phyloP scores from a whole-genome alignment of 64 coral and sea anemone genomes.

The Porites lutea region DNA sequence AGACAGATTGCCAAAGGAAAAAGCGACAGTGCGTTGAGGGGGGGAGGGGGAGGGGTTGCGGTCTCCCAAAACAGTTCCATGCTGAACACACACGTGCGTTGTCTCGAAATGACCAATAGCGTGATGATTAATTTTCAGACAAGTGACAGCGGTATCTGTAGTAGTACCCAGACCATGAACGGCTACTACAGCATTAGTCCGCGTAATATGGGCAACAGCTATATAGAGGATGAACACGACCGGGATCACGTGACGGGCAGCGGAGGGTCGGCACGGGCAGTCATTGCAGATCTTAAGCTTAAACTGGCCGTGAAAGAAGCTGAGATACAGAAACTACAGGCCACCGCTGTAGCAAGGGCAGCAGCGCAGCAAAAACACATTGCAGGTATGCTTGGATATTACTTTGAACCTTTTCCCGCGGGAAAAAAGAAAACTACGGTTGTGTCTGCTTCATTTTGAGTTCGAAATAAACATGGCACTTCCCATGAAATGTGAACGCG shows the following conservation, averaged over 20 bases:
- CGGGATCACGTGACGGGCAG: slow-evolving; percentile 74
- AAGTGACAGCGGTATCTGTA: slow-evolving; percentile 91
- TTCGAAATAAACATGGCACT: too few species aligned
- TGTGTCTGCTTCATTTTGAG: too few species aligned
- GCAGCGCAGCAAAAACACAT: slow-evolving; percentile 95
- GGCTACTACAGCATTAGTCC: slow-evolving; percentile 80
- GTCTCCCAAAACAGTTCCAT: too few species aligned
- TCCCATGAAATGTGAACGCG: too few species aligned
- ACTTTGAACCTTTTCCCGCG: not conserved
- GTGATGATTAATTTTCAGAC: slow-evolving; percentile 41
- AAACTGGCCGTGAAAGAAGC: slow-evolving; percentile 95
- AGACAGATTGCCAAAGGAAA: too few species aligned
- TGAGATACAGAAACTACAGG: slow-evolving; percentile 94
- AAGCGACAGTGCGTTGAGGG: too few species aligned
- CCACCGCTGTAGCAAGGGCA: slow-evolving; percentile 82
- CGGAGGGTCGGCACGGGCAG: slow-evolving; percentile 75
- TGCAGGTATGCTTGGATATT: slow-evolving; percentile 58
- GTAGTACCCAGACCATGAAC: slow-evolving; percentile 83
- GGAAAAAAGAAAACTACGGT: not conserved
- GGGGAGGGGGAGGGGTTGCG: too few species aligned
- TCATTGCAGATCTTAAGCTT: slow-evolving; percentile 91
- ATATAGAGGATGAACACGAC: slow-evolving; percentile 78
- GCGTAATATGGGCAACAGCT: slow-evolving; percentile 79
- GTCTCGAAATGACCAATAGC: too few species aligned
- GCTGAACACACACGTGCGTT: too few species aligned